Conservation (phyloP, 2,888 invertebrate species). For the Tuta absoluta region DNA sequence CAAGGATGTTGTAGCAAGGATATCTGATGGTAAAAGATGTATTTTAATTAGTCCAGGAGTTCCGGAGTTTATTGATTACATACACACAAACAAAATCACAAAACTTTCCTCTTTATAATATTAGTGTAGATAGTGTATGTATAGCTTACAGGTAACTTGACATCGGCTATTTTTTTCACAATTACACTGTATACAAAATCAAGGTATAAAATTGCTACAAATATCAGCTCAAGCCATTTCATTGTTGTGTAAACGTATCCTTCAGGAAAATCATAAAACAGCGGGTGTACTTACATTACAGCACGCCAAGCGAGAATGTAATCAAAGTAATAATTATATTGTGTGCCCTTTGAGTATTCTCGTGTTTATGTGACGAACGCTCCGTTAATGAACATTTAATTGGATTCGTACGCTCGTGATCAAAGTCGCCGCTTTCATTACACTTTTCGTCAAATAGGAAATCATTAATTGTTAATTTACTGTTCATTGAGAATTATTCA, state of each 20-base stretch:
- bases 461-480: neutral
- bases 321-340: constrained; percentile 7
- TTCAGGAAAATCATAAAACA: neutral
- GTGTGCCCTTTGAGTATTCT: constrained; percentile 10
- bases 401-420: constrained; percentile 2
- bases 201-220: no score
- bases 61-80: no score
- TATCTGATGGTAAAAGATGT: no score
- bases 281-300: neutral
- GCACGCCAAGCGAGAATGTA: neutral
- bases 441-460: neutral
- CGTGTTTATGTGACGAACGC: constrained; percentile 16
- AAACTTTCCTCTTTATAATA: no score
- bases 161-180: no score
- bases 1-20: no score
- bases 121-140: no score
- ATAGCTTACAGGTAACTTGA: no score
- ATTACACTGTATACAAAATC: no score
- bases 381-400: neutral
- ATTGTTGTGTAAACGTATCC: neutral
- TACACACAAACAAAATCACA: no score
- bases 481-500: neutral
- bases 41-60: no score
- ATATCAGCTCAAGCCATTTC: neutral
- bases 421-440: constrained; percentile 4